Conservation (phyloP, 2,797 vertebrate genomes). For the Uromys caudimaculatus region DNA sequence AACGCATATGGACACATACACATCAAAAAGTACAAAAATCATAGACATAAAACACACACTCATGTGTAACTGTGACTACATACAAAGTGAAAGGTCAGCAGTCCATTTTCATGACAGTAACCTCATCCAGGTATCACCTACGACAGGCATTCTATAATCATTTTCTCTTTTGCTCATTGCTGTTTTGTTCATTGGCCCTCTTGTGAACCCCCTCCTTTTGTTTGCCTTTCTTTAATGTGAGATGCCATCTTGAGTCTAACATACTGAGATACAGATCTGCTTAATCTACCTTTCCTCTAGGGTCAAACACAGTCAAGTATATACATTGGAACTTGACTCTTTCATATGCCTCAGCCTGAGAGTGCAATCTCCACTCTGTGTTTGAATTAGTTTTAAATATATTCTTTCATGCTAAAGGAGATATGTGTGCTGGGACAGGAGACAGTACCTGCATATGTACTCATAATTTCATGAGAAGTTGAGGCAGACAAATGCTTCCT, state of each 20-base stretch:
- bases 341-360: background rate
- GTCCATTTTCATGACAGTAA: background rate
- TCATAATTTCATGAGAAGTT: background rate
- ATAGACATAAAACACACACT: background rate
- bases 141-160: background rate
- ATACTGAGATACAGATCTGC: background rate
- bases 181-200: background rate
- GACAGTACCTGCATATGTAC: fast-evolving
- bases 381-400: background rate
- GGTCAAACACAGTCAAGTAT: background rate
- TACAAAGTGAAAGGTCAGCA: background rate
- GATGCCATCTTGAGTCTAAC: background rate
- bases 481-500: background rate
- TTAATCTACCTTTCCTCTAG: background rate
- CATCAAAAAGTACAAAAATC: background rate
- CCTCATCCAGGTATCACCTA: fast-evolving
- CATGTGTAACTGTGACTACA: background rate
- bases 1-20: background rate
- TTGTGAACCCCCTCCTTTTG: background rate
- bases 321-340: background rate
- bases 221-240: background rate
- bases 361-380: background rate
- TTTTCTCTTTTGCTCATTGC: background rate
- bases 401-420: background rate
- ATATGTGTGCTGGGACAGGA: no score